Evolutionary conservation across 2,113 vertebrate species (phyloP), one percentile per base, ranked within the genome.

Genomic region (Morone chrysops): DNA sequence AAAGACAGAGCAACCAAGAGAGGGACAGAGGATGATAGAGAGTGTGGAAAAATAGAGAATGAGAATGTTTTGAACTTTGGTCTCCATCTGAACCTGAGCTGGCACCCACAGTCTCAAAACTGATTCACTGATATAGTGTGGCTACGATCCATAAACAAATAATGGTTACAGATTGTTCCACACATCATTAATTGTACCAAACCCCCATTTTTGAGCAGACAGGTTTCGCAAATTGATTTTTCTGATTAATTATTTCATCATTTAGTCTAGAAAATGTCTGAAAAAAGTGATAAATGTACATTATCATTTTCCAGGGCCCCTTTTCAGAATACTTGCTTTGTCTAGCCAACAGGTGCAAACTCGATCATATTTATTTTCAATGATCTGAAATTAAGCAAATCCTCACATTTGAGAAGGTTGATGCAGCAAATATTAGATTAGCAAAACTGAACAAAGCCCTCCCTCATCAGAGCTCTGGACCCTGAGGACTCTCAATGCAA

Each of bases 1-100:
- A 62, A 63, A 74, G 82, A 73, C 22, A 60, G 73, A 67, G 70
- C 18, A 50, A 53, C 36, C 11, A 10, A 12, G 54, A 54, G 25
- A 62, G 16, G 48, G 75, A 71, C n/a, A 68, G 59, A 56, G 45
- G 48, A 51, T 43, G 75, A 63, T 47, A 10, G 51, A 59, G 74
- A 45, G 36, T 3, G 13, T 14, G 45, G 56, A 50, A 20, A 71
- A 76, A 70, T 6, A 81, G 36, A 75, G 43, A 41, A 36, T 68
- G 40, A n/a, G 13, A 81, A 57, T n/a, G 8, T 48, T 70, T 8
- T 6, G 72, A 70, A 57, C 40, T 62, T 72, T 66, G 25, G 40
- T 38, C 31, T 69, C 50, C 6, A 1, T 4, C 25, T 25, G 43
- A 71, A 60, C 38, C 57, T 9, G 20, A 66, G 7, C 47, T 41